These are phyloP conservation scores for Aphyosemion australe DNA, from an alignment of 2,113 vertebrate species.

Conservation along the genomic window DNA sequence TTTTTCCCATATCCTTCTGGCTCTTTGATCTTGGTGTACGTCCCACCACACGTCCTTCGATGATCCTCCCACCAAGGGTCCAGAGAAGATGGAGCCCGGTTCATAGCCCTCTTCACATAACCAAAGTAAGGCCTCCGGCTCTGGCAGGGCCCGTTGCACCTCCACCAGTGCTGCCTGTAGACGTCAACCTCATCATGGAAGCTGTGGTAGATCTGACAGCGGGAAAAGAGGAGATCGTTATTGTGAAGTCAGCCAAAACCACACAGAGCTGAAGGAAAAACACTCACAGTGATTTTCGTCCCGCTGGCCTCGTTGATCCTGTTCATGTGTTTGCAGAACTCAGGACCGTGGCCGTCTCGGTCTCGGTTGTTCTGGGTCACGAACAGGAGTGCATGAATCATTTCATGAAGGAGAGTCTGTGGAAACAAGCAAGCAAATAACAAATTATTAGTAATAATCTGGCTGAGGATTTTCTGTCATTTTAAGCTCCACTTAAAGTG, in stretches of 20 bases:
- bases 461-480: not conserved
- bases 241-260: not conserved
- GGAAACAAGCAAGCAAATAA: not conserved
- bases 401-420: conserved; percentile 96
- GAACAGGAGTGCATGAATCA: conserved; percentile 97
- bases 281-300: conserved; percentile 87
- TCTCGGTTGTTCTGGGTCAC: conserved; percentile 94
- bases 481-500: not conserved
- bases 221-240: not conserved
- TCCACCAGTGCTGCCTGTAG: conserved; percentile 98
- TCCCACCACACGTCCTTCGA: conserved; percentile 87
- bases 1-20: conserved; percentile 89
- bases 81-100: conserved; percentile 87
- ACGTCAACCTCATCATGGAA: conserved; percentile 91
- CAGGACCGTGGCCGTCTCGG: conserved; percentile 89
- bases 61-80: conserved; percentile 95
- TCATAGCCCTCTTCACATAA: conserved; percentile 92
- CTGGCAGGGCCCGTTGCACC: conserved; percentile 89
- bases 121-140: conserved; percentile 85
- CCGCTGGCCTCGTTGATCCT: conserved; percentile 90
- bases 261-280: too few species aligned
- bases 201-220: conserved; percentile 86
- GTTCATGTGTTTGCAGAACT: conserved; percentile 96
- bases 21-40: conserved; percentile 89
- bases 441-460: not conserved